Base-by-base conservation (phyloP, 2,888 invertebrate species). In the Tetragonula carbonaria region DNA sequence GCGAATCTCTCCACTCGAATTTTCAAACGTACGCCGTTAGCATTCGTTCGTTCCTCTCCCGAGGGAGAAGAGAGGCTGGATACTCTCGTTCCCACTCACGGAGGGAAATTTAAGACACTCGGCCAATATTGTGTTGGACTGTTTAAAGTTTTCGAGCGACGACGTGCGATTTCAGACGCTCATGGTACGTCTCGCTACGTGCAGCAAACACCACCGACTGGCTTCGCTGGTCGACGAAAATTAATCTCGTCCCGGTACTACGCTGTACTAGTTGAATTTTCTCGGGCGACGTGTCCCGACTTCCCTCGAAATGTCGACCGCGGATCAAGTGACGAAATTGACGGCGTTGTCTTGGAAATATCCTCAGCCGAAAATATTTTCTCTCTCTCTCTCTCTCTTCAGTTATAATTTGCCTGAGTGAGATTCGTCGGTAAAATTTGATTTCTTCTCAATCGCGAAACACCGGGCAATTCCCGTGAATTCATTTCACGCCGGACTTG, bases 221-320 rank as follows among this genome's bases (percentile, higher is more conserved):
- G 75, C 63, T 51, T 65, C 67, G 57, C 77, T 77, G 78, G 79
- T 72, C 53, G 73, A 77, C 62, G 82, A 77, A 85, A 87, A 87
- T 87, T 87, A 87, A 87, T 87, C 85, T 85, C 57, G 65, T 66
- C 65, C 28, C 53, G 57, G 65, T 53, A 87, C 45, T 28, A 45
- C 76, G 50, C 45, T 59, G 23, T 33, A 73, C 0, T 38, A 21
- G 66, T 70, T n/a, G 79, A 68, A 87, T 80, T 82, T 82, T 82
- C 85, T 16, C 57, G 16, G 38, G 21, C 73, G 75, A 75, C 65
- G 84, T 70, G 62, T 77, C 67, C 45, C 78, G 74, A 68, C 33
- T 82, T 82, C 51, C 53, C 73, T n/a, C 70, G 33, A 70, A 74
- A 81, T 57, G 16, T 51, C 51, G 57, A 70, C 74, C 80, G 2